These are phyloP conservation scores for Pyralis farinalis DNA, from an alignment of 2,888 invertebrate species.

Conservation along the genomic window DNA sequence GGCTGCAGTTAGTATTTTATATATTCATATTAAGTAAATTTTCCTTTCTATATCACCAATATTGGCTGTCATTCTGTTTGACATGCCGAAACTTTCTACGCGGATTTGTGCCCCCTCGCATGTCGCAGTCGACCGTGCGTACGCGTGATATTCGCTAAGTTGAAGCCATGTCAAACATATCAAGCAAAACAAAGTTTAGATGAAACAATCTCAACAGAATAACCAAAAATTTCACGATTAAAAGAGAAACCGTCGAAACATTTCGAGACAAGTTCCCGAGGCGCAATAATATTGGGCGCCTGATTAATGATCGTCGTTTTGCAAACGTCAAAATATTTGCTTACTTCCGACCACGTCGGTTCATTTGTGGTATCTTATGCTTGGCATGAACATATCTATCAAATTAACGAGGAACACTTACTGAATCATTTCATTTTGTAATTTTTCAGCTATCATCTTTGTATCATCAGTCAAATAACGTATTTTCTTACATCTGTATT, in stretches of 20 bases:
- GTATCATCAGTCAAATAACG: slow-evolving; percentile 13
- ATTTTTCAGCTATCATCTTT: slow-evolving; percentile 21
- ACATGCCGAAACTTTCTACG: not conserved
- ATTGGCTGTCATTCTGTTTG: not conserved
- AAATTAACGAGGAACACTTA: slow-evolving; percentile 16
- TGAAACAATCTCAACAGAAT: not conserved
- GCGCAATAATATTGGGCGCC: slow-evolving; percentile 20
- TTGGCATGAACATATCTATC: slow-evolving; percentile 12
- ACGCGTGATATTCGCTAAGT: not conserved
- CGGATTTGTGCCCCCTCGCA: not conserved
- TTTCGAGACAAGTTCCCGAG: slow-evolving; percentile 20
- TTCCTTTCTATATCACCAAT: no score
- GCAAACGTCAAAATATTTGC: slow-evolving; percentile 27
- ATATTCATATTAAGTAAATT: no score
- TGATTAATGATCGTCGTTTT: slow-evolving; percentile 29
- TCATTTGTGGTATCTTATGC: slow-evolving; percentile 16
- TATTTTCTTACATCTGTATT: not conserved
- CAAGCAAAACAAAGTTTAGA: not conserved
- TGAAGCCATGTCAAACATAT: not conserved
- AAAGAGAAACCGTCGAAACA: slow-evolving; percentile 8
- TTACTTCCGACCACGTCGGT: slow-evolving; percentile 20
- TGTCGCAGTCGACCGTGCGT: not conserved
- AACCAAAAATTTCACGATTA: not conserved
- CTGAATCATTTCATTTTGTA: slow-evolving; percentile 17
- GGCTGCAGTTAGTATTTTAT: no score